Evolutionary conservation across 2,113 vertebrate genomes (phyloP).

Genomic region (Psammodynastes pulverulentus): DNA sequence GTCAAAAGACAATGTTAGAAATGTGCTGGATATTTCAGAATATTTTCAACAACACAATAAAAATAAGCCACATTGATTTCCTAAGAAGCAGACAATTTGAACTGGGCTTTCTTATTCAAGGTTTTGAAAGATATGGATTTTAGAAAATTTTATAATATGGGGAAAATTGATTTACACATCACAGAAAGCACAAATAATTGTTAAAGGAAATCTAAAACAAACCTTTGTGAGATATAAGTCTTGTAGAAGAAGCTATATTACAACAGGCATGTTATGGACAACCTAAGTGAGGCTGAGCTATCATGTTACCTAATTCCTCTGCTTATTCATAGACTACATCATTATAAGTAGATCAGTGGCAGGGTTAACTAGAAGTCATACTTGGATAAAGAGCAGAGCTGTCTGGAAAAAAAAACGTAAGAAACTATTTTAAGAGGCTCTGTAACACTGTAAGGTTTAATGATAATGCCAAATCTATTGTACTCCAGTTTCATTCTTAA

Average conservation of each 20-base stretch:
- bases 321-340: neutral
- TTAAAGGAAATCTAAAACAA: neutral
- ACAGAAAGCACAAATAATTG: neutral
- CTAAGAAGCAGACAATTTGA: neutral
- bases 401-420: constrained; percentile 31
- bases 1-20: neutral
- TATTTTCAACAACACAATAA: neutral
- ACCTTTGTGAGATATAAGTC: too few relatives aligned
- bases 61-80: neutral
- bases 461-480: neutral
- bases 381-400: constrained; percentile 21
- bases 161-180: neutral
- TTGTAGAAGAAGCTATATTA: neutral
- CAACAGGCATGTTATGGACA: neutral
- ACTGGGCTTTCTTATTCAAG: neutral
- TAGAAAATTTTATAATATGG: neutral
- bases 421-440: constrained; percentile 1
- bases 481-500: constrained; percentile 26
- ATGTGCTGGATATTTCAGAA: neutral
- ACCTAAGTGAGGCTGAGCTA: neutral
- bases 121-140: neutral
- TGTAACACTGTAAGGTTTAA: neutral
- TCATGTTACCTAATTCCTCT: neutral
- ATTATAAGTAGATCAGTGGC: constrained; percentile 32
- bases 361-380: constrained; percentile 21